phyloP scores from a whole-genome alignment of 2,888 invertebrate species.

The Microctonus aethiopoides region DNA sequence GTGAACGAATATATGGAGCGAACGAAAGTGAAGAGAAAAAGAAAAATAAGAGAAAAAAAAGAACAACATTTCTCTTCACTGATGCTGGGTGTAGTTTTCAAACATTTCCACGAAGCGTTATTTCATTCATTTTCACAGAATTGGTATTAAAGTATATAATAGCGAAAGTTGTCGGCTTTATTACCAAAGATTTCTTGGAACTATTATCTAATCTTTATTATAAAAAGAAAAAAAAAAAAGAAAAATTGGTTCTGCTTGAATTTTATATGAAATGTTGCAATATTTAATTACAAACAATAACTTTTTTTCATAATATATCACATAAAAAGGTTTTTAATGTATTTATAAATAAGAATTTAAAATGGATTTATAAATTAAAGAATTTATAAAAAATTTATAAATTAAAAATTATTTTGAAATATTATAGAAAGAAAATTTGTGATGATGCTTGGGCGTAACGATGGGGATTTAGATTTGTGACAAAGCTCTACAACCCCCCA shows the following conservation, averaged over 20 bases:
- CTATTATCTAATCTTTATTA: too few relatives aligned
- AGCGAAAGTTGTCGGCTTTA: slow-evolving; percentile 29
- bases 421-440: neutral
- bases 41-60: neutral
- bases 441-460: neutral
- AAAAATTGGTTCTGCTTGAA: neutral
- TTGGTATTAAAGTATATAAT: slow-evolving; percentile 29
- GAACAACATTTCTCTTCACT: neutral
- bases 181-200: slow-evolving; percentile 18
- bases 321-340: too few relatives aligned
- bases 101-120: slow-evolving; percentile 15
- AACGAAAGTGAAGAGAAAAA: neutral
- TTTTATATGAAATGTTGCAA: neutral
- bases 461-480: slow-evolving; percentile 2
- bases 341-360: too few relatives aligned
- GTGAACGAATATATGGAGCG: neutral
- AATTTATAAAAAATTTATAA: too few relatives aligned
- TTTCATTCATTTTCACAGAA: slow-evolving; percentile 23
- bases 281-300: neutral
- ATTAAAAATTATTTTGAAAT: too few relatives aligned
- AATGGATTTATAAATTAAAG: too few relatives aligned
- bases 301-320: neutral
- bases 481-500: neutral
- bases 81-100: neutral
- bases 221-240: too few relatives aligned